Conservation (phyloP, 1,140 invertebrate species). For the Zaprionus davidi region DNA sequence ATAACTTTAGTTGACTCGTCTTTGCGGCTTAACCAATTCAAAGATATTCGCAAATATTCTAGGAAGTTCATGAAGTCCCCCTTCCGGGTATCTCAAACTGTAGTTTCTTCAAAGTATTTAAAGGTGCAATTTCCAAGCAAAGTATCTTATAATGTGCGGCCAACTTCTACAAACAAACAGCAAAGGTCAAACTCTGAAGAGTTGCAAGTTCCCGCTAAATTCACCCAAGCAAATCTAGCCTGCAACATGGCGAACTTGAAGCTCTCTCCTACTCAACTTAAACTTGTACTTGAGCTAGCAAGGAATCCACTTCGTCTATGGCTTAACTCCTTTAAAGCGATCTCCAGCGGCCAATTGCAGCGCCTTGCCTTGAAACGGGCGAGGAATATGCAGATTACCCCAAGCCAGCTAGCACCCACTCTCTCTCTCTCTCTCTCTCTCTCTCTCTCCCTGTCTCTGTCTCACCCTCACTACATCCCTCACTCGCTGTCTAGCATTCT, state of each 20-base stretch:
- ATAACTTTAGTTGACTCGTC: background rate
- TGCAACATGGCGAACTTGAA: background rate
- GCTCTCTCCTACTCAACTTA: background rate
- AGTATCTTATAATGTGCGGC: too few relatives aligned
- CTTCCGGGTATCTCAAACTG: background rate
- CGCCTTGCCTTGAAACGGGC: background rate
- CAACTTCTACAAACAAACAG: too few relatives aligned
- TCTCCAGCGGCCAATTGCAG: background rate
- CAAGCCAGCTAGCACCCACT: background rate
- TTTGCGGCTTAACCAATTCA: slow-evolving; percentile 2
- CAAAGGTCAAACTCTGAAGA: background rate
- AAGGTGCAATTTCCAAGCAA: background rate
- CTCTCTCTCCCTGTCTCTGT: background rate
- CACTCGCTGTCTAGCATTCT: background rate
- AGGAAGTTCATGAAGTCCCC: background rate
- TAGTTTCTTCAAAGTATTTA: background rate
- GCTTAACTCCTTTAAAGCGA: background rate
- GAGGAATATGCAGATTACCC: background rate
- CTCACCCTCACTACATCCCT: background rate
- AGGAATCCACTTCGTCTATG: background rate
- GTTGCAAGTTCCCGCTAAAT: background rate
- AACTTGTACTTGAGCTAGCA: background rate
- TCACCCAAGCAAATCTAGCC: background rate
- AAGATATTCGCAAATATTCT: background rate
- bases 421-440: background rate